Evolutionary conservation across 2,797 vertebrate species (phyloP).

Genomic region (Gymnoscopelus braueri): DNA sequence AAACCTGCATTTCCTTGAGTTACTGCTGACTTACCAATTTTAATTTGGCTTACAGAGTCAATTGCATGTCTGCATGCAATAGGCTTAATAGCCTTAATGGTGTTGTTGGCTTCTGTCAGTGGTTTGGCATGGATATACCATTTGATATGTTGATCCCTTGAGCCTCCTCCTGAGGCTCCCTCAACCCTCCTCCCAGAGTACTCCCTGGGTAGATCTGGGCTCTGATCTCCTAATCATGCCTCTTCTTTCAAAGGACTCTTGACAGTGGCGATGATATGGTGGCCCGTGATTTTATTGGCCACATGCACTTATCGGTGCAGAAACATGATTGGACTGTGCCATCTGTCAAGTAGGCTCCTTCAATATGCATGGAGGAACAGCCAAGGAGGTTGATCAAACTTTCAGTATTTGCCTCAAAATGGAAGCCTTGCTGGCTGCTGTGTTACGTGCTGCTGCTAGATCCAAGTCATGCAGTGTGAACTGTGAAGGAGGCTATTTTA

Average conservation of each 20-base stretch:
- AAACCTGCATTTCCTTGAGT: neutral
- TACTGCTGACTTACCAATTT: neutral
- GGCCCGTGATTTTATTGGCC: conserved; percentile 8
- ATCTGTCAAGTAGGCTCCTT: conserved; percentile 27
- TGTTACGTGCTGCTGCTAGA: neutral
- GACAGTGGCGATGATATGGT: conserved; percentile 16
- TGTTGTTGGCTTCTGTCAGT: conserved; percentile 3
- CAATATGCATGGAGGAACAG: neutral
- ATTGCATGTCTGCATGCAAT: neutral
- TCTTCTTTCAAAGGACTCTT: conserved; percentile 36
- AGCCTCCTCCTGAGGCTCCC: conserved; percentile 1
- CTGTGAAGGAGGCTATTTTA: too few relatives aligned
- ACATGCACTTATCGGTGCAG: conserved; percentile 1
- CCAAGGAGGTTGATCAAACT: neutral
- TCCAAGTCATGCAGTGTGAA: neutral
- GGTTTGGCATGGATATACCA: neutral
- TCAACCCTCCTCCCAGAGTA: neutral
- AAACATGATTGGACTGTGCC: conserved; percentile 20
- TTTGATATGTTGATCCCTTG: conserved; percentile 12
- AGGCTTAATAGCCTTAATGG: neutral
- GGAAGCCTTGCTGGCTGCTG: neutral
- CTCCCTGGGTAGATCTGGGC: neutral
- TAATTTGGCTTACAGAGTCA: neutral
- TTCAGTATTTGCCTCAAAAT: neutral
- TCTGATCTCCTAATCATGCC: conserved; percentile 29